Percentiles rank a stretch among this genome's conserved stretches.
Conservation (phyloP, 2,888 invertebrate genomes). For the Arrhopalites spinosus region DNA sequence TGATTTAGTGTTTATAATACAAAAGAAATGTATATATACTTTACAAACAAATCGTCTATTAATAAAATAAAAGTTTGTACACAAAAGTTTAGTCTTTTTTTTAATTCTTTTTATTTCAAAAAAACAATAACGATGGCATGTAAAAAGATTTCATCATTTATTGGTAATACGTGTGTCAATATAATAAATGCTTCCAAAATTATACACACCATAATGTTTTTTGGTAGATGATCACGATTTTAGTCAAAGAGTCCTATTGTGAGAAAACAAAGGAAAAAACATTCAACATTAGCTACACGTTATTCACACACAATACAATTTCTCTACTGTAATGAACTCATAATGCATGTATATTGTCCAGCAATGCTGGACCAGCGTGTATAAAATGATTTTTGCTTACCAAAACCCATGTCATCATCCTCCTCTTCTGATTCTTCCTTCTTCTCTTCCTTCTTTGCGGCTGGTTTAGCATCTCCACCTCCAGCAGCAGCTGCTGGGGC, state of each 20-base stretch:
- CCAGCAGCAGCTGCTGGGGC: constrained; percentile 62
- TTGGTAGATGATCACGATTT: constrained; percentile 54
- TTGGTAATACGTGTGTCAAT: background rate
- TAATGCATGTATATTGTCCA: background rate
- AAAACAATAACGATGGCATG: constrained; percentile 29
- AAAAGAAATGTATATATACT: too few species aligned
- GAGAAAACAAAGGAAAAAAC: constrained; percentile 62
- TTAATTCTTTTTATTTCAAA: constrained; percentile 33
- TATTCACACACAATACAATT: background rate
- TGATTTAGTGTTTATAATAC: too few species aligned
- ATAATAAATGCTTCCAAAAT: background rate
- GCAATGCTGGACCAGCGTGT: background rate
- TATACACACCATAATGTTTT: constrained; percentile 18
- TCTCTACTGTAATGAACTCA: too few species aligned
- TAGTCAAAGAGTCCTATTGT: constrained; percentile 78
- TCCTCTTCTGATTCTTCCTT: constrained; percentile 79
- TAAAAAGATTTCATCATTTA: constrained; percentile 11
- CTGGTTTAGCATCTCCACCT: constrained; percentile 60
- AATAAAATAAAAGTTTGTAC: background rate
- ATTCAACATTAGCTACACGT: constrained; percentile 21
- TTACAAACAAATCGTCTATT: too few species aligned
- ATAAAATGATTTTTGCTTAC: constrained; percentile 32
- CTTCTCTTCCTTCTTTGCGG: constrained; percentile 72
- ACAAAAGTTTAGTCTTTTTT: too few species aligned
- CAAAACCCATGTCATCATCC: constrained; percentile 93